Base-by-base conservation (phyloP, 2,113 vertebrate genomes). In the Mormoops blainvillei region DNA sequence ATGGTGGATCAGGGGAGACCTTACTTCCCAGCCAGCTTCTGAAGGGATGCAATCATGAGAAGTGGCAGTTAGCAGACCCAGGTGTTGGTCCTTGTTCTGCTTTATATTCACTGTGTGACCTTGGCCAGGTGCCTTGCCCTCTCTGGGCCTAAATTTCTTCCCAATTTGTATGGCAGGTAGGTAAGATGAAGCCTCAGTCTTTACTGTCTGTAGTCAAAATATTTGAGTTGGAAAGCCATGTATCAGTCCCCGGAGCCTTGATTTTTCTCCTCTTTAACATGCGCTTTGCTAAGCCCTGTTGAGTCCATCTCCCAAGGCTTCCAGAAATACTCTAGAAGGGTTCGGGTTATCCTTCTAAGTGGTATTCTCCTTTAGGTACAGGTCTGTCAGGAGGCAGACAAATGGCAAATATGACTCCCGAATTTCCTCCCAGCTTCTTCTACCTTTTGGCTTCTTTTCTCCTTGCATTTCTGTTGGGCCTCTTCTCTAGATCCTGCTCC, bases 401-500 rank as follows among this genome's bases (percentile, higher is more conserved):
- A 61, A 38, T 88, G 71, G 67, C 77, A 68, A 70, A 83, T 52
- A 67, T 68, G n/a, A 77, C 10, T 36, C 74, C 68, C 28, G 38
- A 71, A 48, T 85, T 84, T 11, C 61, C 43, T 93, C 7, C 67
- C 15, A 2, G n/a, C 33, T 93, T 90, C 71, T 56, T 90, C 71
- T 56, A 52, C 22, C 65, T 83, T 91, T 87, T 38, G 28, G n/a
- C 13, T 94, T 56, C 28, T 83, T 90, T 74, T 36, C 41, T 93
- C 50, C 68, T 93, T 36, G 20, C 7, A 31, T 92, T 96, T 88
- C 65, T 92, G 65, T 67, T 71, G 80, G 68, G n/a, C 74, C 68
- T 93, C 83, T 86, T 95, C 71, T 43, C 82, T 76, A 89, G 73
- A 92, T 18, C 13, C 63, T 58, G 13, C 82, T 96, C 89, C 76